Evolutionary conservation across 2,113 vertebrate species (phyloP).

Genomic region (Ptilorrhoa leucosticta): DNA sequence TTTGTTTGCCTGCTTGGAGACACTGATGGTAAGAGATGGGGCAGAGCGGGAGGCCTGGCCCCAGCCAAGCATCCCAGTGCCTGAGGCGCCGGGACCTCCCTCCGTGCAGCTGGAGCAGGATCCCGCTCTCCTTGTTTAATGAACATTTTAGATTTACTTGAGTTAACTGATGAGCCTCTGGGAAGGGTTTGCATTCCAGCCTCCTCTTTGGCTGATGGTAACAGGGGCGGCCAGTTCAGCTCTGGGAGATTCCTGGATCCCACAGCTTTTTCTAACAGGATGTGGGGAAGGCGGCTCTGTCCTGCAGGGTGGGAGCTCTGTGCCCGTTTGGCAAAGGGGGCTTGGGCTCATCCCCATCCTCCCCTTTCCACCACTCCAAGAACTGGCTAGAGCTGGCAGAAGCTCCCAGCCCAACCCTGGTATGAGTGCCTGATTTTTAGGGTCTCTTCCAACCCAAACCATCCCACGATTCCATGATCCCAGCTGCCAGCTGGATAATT

Average conservation of each 20-base stretch:
- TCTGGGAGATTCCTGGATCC: not conserved
- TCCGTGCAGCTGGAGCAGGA: not conserved
- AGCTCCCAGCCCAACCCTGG: not conserved
- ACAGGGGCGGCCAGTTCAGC: not conserved
- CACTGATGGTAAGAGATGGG: not conserved
- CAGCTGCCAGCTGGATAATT: not conserved
- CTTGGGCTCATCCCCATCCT: not conserved
- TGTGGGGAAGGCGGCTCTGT: rapidly evolving
- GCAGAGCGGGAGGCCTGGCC: not conserved
- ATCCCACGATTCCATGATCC: not conserved
- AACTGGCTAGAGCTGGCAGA: not conserved
- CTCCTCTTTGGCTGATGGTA: not conserved
- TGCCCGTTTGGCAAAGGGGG: rapidly evolving
- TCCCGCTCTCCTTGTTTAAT: not conserved
- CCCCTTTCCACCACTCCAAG: not conserved
- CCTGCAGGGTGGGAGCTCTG: not conserved
- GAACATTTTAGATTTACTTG: not conserved
- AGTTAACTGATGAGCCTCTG: not conserved
- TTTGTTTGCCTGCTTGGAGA: not conserved
- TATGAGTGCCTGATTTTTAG: not conserved
- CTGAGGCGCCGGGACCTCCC: rapidly evolving
- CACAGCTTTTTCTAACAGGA: not conserved
- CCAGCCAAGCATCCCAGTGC: not conserved
- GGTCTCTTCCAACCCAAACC: not conserved
- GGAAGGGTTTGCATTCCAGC: not conserved